Base-by-base conservation (phyloP, 1,140 invertebrate genomes). In the Apis dorsata region DNA sequence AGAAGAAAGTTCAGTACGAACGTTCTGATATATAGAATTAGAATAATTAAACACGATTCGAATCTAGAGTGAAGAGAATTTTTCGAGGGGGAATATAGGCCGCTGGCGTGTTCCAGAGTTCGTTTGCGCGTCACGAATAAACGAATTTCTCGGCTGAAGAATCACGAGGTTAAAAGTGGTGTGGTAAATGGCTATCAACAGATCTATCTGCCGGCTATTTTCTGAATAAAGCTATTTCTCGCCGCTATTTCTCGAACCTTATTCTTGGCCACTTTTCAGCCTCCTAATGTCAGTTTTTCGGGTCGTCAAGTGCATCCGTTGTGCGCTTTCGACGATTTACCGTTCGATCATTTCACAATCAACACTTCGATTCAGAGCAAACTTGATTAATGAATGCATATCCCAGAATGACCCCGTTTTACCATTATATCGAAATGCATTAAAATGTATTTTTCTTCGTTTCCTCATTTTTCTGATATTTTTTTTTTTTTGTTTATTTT, bases 141-240 rank as follows among this genome's bases (percentile, higher is more conserved):
- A 65, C 59, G 21, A 55, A 62, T 7, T 44, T 44, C 34, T 21
- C 7, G 53, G 44, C 7, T 15, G 15, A 70, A 78, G 11, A 60
- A 51, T 57, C 12, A n/a, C 1, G 13, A 9, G 15, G 57, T 59
- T 63, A 53, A 60, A 86, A 86, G 49, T 59, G 55, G 15, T 55
- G 53, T 28, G 73, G 71, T 49, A 81, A 69, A 73, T 74, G 57
- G 74, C 66, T 60, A 74, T 86, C 63, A 78, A 66, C 60, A 34
- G 62, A 74, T 34, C 59, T 51, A 63, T 57, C 24, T 24, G 21
- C 76, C n/a, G 34, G 21, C 24, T 76, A 77, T 81, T 83, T 82
- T 51, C 59, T 34, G 57, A 70, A 85, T 57, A 74, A 82, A 82
- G 74, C 34, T 74, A 73, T 78, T 82, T 74, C 17, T 74, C 44